Evolutionary conservation across 1,140 invertebrate species (phyloP), one percentile per base, ranked within the genome.

Genomic region (Leguminivora glycinivorella): DNA sequence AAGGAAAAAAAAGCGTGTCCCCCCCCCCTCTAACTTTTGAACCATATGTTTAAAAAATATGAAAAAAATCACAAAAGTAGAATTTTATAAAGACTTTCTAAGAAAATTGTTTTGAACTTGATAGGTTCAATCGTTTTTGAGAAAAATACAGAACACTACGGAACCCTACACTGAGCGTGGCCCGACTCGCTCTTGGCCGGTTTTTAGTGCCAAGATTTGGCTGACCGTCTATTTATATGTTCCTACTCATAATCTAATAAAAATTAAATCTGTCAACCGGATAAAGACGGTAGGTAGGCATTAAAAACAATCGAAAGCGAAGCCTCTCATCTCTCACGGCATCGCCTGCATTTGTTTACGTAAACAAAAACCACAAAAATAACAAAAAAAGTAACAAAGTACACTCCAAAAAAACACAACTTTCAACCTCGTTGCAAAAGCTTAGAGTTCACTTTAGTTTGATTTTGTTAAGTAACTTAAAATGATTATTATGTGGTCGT

Each of bases 301-400:
- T 43, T 43, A 43, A 43, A 40, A 43, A 43, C 40, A 43, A 43
- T 43, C n/a, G 40, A n/a, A 43, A 43, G 40, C n/a, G n/a, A 43
- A 43, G 40, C 40, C 40, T 43, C 34, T 38, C 34, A 38, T 43
- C 40, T 43, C 40, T 43, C 40, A 43, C 40, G 40, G 14, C 40
- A 17, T 43, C 40, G 40, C 40, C 40, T 43, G 40, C 40, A 14
- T 43, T 43, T 43, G 40, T 43, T 43, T 43, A 43, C 40, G 40
- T 43, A 43, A 43, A 43, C 40, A 43, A 43, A 43, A 43, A 43
- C 40, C 40, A 17, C 40, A 43, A 43, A 4, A 5, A 43, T n/a
- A 4, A 43, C 40, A 17, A 43, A 43, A 43, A 6, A 43, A 43
- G n/a, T 43, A 43, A 43, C 40, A 17, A 43, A n/a, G n/a, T n/a